These are phyloP conservation scores for Turritopsis dohrnii DNA, from an alignment of 30 jellyfish, hydroid and myxozoan species.

Conservation along the genomic window DNA sequence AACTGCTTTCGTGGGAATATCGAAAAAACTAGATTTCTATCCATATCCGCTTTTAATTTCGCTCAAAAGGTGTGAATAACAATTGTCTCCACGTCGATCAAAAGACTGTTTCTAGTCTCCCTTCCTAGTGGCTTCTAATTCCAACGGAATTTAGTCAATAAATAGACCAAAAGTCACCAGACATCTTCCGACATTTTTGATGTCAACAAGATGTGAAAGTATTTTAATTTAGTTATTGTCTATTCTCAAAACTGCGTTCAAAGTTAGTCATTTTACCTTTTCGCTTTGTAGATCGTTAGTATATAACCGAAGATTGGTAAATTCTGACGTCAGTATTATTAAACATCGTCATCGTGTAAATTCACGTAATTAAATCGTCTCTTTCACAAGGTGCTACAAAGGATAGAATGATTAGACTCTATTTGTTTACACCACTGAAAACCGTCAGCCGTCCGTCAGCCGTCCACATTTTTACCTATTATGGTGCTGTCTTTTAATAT, in stretches of 20 bases:
- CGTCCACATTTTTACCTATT: no score
- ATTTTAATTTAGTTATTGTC: neutral
- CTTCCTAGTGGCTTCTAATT: neutral
- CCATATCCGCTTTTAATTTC: neutral
- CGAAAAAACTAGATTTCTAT: neutral
- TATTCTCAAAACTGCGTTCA: neutral
- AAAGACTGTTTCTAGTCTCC: neutral
- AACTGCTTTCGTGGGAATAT: neutral
- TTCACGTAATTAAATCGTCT: neutral
- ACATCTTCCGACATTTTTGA: neutral
- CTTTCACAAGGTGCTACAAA: no score
- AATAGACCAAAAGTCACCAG: neutral
- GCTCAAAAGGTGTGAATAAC: neutral
- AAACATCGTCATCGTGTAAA: neutral
- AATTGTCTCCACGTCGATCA: neutral
- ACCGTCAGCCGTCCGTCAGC: no score
- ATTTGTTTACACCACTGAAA: no score
- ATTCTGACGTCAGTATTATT: neutral
- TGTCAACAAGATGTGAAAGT: neutral
- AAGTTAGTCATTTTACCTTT: neutral
- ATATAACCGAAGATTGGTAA: neutral
- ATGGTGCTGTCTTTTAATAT: no score
- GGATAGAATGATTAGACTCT: no score
- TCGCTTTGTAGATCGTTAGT: neutral
- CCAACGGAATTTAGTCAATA: neutral